Evolutionary conservation across 2,797 vertebrate genomes (phyloP).

Genomic region (Myotis pilosus): DNA sequence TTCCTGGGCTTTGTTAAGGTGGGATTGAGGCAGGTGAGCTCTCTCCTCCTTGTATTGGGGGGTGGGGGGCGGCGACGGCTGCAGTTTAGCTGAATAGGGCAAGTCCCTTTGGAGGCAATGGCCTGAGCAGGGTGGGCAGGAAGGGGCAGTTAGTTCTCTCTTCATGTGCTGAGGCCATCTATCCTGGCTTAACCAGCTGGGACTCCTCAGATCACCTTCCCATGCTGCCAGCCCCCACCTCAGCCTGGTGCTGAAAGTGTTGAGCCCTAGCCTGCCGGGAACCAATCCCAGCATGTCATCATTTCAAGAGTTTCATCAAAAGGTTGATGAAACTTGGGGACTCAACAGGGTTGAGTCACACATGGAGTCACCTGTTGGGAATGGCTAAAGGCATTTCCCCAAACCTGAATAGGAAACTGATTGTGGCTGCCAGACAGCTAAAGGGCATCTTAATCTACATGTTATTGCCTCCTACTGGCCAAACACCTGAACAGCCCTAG

Average conservation of each 20-base stretch:
- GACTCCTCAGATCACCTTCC: conserved; percentile 4
- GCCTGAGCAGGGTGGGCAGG: background rate
- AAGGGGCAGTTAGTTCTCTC: conserved; percentile 4
- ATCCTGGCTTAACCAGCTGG: background rate
- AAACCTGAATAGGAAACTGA: too few species aligned
- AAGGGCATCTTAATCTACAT: too few species aligned
- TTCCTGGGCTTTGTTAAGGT: conserved; percentile 5
- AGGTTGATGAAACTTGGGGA: too few species aligned
- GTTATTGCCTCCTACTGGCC: too few species aligned
- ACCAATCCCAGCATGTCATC: too few species aligned
- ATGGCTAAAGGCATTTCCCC: too few species aligned
- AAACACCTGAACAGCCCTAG: too few species aligned
- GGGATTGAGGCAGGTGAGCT: background rate
- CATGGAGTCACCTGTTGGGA: too few species aligned
- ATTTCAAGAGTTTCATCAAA: too few species aligned
- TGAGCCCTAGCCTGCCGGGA: background rate
- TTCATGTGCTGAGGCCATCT: background rate
- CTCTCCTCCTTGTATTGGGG: background rate
- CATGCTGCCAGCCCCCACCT: background rate
- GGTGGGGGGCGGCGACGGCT: background rate
- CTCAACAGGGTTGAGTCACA: too few species aligned
- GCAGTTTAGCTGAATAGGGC: background rate
- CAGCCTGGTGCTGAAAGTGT: background rate
- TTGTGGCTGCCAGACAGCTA: too few species aligned
- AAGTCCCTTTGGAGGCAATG: background rate